Evolutionary conservation across 2,888 invertebrate genomes (phyloP).

Genomic region (Drosophila mulleri): DNA sequence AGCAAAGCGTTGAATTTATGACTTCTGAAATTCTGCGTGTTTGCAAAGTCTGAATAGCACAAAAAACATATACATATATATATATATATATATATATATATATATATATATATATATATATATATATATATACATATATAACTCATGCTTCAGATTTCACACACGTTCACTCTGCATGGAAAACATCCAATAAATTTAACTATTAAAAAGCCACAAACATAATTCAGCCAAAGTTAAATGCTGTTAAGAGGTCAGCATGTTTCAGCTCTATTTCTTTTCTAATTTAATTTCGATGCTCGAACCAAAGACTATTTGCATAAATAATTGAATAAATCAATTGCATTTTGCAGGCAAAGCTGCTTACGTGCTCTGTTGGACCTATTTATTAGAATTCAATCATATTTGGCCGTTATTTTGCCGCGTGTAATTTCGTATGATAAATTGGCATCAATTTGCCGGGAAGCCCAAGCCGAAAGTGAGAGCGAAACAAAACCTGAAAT

Average conservation of each 20-base stretch:
- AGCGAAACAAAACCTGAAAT: background rate
- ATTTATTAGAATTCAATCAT: conserved; percentile 10
- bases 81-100: conserved; percentile 12
- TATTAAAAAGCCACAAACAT: conserved; percentile 66
- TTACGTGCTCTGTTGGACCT: conserved; percentile 43
- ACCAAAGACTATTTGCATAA: conserved; percentile 37
- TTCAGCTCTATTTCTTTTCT: conserved; percentile 28
- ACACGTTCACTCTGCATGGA: conserved; percentile 44
- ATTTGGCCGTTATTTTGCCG: background rate
- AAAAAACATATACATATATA: conserved; percentile 24
- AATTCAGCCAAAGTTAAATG: conserved; percentile 53
- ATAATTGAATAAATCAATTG: conserved; percentile 50
- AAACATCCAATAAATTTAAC: conserved; percentile 62
- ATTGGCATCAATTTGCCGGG: background rate
- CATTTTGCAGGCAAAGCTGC: conserved; percentile 60
- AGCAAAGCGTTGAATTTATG: conserved; percentile 73
- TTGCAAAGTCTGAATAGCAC: conserved; percentile 56
- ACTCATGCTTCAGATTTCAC: conserved; percentile 48
- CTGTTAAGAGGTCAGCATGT: conserved; percentile 42
- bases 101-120: conserved; percentile 4
- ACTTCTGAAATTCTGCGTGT: conserved; percentile 67
- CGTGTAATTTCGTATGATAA: background rate
- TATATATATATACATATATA: conserved; percentile 27
- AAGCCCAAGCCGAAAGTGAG: background rate
- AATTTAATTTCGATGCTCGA: conserved; percentile 59